Evolutionary conservation across 2,888 invertebrate species (phyloP).

Genomic region (Carabus problematicus): DNA sequence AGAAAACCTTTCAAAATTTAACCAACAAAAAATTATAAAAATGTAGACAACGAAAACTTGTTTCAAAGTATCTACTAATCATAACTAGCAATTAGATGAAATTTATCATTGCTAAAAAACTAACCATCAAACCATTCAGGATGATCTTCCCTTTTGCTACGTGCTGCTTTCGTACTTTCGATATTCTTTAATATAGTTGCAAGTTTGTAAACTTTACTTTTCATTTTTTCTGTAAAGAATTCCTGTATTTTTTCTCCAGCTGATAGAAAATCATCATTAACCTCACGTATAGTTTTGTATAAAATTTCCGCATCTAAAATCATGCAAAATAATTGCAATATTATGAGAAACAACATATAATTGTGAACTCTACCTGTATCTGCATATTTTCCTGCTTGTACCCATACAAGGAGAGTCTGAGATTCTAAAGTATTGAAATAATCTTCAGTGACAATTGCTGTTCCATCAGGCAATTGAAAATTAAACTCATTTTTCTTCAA

Average conservation of each 20-base stretch:
- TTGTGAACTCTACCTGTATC: conserved; percentile 50
- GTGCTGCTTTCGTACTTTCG: conserved; percentile 65
- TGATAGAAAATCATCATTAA: conserved; percentile 72
- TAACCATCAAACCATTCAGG: conserved; percentile 82
- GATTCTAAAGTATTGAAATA: conserved; percentile 77
- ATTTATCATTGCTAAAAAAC: conserved; percentile 18
- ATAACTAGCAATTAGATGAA: background rate
- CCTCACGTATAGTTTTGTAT: conserved; percentile 72
- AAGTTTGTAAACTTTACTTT: conserved; percentile 63
- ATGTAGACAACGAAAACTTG: background rate
- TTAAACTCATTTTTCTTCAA: conserved; percentile 51
- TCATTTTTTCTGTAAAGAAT: conserved; percentile 75
- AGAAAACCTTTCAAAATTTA: too few relatives aligned
- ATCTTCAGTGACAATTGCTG: conserved; percentile 75
- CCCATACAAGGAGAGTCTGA: conserved; percentile 75
- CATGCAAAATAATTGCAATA: conserved; percentile 4
- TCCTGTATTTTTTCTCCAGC: conserved; percentile 75
- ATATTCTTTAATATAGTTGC: conserved; percentile 58
- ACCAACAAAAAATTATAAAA: background rate
- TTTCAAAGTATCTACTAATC: conserved; percentile 1
- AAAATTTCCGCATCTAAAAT: conserved; percentile 73
- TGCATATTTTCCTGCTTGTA: conserved; percentile 56
- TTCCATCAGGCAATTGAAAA: conserved; percentile 67
- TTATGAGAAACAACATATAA: conserved; percentile 8
- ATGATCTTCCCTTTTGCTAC: conserved; percentile 70